Evolutionary conservation across 2,888 invertebrate species (phyloP), one percentile per base, ranked within the genome.

Genomic region (Drosophila monieri): DNA sequence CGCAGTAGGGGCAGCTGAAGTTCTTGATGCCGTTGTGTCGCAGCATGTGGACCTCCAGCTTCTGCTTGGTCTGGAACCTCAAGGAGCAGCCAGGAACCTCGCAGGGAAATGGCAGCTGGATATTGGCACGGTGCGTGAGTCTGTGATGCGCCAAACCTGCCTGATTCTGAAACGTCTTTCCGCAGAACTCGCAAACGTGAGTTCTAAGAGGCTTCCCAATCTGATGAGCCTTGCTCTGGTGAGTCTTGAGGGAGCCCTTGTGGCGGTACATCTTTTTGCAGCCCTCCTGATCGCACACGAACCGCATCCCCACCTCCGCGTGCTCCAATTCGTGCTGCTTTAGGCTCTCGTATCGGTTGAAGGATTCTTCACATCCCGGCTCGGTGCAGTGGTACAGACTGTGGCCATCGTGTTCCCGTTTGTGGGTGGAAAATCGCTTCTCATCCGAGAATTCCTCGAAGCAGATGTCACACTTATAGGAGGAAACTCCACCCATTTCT

Each of bases 1-100:
- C 90, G 52, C 90, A 91, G 27, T 87, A 77, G 0, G 90, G 81
- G 15, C 90, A 91, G 9, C 72, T 73, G 15, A 80, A 90, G 64
- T 91, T 90, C 48, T 89, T 90, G 3, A 91, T 89, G 1, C 90
- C 91, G 1, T 88, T 85, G 57, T 91, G 90, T 0, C 91, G 90
- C 80, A 90, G 80, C 76, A 85, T 78, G 37, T 91, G 91, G 9
- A 90, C 81, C 51, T 86, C 90, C 0, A 91, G 74, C 46, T 90
- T 81, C 23, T 90, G 84, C 18, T 83, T 85, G 46, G 73, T 90
- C 8, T 85, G 76, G 39, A 89, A 91, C 6, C 87, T 78, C 30
- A 84, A 72, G 0, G 55, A 8, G 21, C 90, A 90, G 10, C 78
- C 72, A 0, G 73, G 6, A 41, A 85, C 79, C 3, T 74, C 53